Conservation (phyloP, 2,797 vertebrate genomes). For the Tolypeutes matacus region DNA sequence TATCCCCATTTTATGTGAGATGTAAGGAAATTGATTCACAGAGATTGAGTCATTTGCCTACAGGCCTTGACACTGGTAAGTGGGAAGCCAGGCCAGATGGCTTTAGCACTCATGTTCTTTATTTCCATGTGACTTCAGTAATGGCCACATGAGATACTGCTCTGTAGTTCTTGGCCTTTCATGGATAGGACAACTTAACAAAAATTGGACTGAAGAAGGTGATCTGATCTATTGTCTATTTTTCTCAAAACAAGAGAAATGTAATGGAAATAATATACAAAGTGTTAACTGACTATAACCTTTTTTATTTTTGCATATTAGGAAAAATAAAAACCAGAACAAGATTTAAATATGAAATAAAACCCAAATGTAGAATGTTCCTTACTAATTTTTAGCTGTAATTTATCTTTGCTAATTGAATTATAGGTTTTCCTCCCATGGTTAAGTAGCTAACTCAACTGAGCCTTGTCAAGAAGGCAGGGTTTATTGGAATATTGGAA, state of each 20-base stretch:
- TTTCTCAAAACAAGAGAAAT: not conserved
- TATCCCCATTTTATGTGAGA: not conserved
- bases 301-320: not conserved
- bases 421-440: not conserved
- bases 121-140: not conserved
- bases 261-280: not conserved
- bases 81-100: not conserved
- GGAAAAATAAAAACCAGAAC: not conserved
- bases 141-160: no score
- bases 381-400: not conserved
- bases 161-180: not conserved
- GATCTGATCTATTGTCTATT: not conserved
- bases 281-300: not conserved
- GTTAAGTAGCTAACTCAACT: not conserved
- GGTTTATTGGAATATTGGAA: not conserved
- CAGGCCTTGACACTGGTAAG: not conserved
- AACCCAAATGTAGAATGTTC: not conserved
- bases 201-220: not conserved
- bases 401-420: not conserved
- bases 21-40: not conserved
- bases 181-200: not conserved
- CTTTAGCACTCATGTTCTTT: not conserved
- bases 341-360: not conserved
- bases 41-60: not conserved
- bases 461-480: not conserved